These are phyloP conservation scores for Junonia oenone DNA, from an alignment of 2,888 invertebrate species.

Conservation along the genomic window DNA sequence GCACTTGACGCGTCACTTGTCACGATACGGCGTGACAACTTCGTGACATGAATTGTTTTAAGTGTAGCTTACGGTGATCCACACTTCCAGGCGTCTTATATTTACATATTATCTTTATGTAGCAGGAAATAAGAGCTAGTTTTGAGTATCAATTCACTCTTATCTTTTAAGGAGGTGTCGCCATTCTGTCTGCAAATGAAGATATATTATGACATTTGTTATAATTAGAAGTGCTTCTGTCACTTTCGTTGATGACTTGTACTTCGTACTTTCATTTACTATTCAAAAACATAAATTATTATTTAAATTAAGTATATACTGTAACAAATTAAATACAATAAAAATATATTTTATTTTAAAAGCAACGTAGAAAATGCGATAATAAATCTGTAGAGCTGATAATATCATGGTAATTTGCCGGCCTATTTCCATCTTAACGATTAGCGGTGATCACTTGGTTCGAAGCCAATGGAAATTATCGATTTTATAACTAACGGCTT, in stretches of 20 bases:
- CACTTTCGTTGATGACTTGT: conserved; percentile 15
- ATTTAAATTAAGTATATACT: too few species aligned
- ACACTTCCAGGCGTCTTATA: conserved; percentile 2
- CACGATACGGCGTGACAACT: conserved; percentile 35
- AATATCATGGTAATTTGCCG: conserved; percentile 45
- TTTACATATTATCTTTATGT: background rate
- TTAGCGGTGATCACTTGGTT: conserved; percentile 42
- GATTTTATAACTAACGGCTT: conserved; percentile 34
- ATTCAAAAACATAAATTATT: background rate
- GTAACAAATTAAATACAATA: too few species aligned
- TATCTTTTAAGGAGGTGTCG: conserved; percentile 11
- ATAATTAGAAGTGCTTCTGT: conserved; percentile 13
- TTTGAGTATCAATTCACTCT: background rate
- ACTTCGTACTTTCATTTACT: conserved; percentile 6
- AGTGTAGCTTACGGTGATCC: conserved; percentile 10
- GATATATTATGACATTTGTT: conserved; percentile 22
- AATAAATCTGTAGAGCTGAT: too few species aligned
- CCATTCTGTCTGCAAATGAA: conserved; percentile 26
- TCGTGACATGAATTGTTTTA: conserved; percentile 36
- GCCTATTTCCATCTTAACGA: conserved; percentile 48
- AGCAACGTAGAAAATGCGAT: background rate
- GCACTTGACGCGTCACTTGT: conserved; percentile 36
- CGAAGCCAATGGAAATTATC: conserved; percentile 40
- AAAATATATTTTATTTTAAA: too few species aligned
- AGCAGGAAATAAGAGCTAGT: conserved; percentile 4